These are phyloP conservation scores for Pectinophora gossypiella DNA, from an alignment of 1,140 invertebrate species.

Conservation along the genomic window DNA sequence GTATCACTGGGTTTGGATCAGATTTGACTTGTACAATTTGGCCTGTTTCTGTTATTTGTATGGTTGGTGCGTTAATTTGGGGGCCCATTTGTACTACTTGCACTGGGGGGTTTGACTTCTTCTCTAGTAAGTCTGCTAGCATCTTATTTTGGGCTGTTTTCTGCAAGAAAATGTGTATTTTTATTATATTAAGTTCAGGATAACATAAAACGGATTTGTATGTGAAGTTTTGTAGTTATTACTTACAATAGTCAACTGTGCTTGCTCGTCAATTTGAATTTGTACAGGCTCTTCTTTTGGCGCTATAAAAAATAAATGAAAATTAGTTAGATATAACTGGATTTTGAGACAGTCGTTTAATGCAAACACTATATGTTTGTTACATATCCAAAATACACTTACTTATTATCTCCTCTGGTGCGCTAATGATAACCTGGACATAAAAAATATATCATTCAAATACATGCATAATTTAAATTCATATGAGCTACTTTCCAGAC, in stretches of 20 bases:
- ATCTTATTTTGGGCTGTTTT: constrained; percentile 71
- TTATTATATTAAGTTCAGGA: neutral
- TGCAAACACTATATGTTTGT: too few relatives aligned
- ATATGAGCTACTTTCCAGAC: too few relatives aligned
- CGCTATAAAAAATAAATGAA: constrained; percentile 21
- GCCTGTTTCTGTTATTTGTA: constrained; percentile 66
- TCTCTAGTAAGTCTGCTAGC: constrained; percentile 69
- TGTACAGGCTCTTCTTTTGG: constrained; percentile 55
- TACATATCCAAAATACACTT: too few relatives aligned
- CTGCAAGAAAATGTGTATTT: constrained; percentile 27
- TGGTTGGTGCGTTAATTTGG: constrained; percentile 60
- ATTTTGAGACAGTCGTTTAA: too few relatives aligned
- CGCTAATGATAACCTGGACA: constrained; percentile 30
- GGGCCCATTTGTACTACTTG: constrained; percentile 64
- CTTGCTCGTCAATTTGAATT: constrained; percentile 62
- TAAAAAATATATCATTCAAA: constrained; percentile 5
- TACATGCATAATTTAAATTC: neutral
- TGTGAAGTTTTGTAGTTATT: neutral
- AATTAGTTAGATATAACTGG: neutral
- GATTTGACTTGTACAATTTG: constrained; percentile 66
- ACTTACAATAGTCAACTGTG: constrained; percentile 60
- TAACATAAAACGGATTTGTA: neutral
- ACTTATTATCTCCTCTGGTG: constrained; percentile 35
- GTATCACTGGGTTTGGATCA: constrained; percentile 47
- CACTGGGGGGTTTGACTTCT: constrained; percentile 68